phyloP scores from a whole-genome alignment of 2,888 invertebrate genomes.

The Geotrupes spiniger region DNA sequence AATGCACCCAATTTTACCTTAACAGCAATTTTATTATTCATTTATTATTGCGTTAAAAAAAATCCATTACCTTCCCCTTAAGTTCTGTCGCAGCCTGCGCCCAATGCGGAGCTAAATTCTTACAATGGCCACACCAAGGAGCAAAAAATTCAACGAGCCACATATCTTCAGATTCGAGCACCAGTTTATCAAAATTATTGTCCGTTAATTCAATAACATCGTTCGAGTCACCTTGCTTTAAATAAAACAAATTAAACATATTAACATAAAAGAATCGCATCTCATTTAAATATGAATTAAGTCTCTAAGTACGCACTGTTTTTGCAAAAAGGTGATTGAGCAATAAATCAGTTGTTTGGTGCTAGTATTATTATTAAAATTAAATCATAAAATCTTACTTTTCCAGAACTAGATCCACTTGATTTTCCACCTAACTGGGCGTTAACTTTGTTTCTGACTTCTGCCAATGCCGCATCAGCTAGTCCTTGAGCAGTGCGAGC shows the following conservation, averaged over 20 bases:
- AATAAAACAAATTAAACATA: slow-evolving; percentile 8
- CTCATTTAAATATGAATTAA: too few species aligned
- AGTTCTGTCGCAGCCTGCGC: slow-evolving; percentile 90
- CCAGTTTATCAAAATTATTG: slow-evolving; percentile 89
- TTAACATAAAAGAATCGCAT: too few species aligned
- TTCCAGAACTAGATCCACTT: slow-evolving; percentile 37
- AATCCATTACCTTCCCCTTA: slow-evolving; percentile 76
- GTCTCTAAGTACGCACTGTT: too few species aligned
- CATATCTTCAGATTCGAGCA: slow-evolving; percentile 88
- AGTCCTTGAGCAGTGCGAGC: slow-evolving; percentile 82
- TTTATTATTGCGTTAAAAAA: neutral
- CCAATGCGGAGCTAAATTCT: slow-evolving; percentile 96
- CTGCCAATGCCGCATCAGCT: slow-evolving; percentile 80
- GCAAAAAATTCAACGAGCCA: slow-evolving; percentile 99
- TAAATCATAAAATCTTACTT: neutral
- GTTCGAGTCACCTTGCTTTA: slow-evolving; percentile 46
- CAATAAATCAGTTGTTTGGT: too few species aligned
- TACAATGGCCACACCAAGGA: slow-evolving; percentile 96
- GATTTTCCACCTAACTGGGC: slow-evolving; percentile 64
- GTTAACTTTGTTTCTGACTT: slow-evolving; percentile 72
- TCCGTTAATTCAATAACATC: slow-evolving; percentile 93
- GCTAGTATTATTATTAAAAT: too few species aligned
- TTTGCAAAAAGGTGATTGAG: too few species aligned
- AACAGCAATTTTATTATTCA: neutral
- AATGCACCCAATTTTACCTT: slow-evolving; percentile 87